phyloP scores from a whole-genome alignment of 2,113 vertebrate genomes.

The Cyanoliseus patagonus region DNA sequence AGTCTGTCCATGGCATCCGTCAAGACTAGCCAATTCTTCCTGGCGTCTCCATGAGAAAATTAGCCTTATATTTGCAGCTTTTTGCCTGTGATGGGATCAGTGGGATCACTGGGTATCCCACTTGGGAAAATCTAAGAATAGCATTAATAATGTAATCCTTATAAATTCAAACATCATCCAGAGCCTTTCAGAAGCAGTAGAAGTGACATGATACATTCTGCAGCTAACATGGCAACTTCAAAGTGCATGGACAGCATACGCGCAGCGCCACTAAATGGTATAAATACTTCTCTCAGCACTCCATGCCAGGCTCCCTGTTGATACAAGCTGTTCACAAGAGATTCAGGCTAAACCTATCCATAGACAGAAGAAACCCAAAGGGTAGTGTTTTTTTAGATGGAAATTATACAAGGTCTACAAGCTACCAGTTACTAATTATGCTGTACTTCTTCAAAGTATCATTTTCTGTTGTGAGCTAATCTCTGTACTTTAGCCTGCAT shows the following conservation, averaged over 20 bases:
- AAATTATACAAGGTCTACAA: neutral
- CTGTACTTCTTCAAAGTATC: neutral
- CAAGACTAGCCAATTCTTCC: neutral
- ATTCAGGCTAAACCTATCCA: neutral
- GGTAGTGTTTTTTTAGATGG: neutral
- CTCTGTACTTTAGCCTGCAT: neutral
- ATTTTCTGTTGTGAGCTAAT: neutral
- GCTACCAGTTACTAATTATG: neutral
- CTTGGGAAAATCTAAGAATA: neutral
- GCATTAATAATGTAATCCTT: neutral
- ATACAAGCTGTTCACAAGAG: conserved; percentile 10
- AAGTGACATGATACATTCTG: neutral
- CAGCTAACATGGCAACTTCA: neutral
- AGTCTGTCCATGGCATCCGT: neutral
- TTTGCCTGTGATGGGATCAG: neutral
- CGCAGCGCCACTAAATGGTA: neutral
- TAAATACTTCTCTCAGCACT: conserved; percentile 6
- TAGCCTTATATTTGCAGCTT: neutral
- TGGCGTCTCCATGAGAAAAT: neutral
- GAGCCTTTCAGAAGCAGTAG: neutral
- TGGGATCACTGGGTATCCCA: neutral
- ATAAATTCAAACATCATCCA: neutral
- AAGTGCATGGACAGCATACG: neutral
- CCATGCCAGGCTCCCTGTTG: neutral
- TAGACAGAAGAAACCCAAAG: neutral